phyloP scores from a whole-genome alignment of 2,113 vertebrate species.

The Nycticryphes semicollaris region DNA sequence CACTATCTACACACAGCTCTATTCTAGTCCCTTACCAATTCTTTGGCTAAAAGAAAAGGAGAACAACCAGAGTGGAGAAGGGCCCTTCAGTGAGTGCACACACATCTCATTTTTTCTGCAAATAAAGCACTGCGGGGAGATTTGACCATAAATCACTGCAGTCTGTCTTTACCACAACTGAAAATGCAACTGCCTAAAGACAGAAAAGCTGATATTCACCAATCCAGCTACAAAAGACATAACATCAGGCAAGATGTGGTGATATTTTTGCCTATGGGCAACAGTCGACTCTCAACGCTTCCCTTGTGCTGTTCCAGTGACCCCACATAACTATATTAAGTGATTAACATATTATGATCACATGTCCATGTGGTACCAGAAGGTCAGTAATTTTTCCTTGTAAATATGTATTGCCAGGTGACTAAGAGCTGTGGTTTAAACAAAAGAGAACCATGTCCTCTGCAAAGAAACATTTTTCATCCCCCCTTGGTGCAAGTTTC shows the following conservation, averaged over 20 bases:
- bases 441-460: fast-evolving
- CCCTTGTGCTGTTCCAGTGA: background rate
- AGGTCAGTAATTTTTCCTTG: background rate
- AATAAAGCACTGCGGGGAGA: background rate
- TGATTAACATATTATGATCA: background rate
- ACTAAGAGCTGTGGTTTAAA: background rate
- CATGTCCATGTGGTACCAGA: background rate
- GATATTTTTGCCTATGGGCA: background rate
- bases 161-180: background rate
- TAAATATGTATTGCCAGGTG: background rate
- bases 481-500: background rate
- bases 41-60: background rate
- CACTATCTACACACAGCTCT: background rate
- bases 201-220: background rate
- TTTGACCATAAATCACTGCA: background rate
- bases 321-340: background rate
- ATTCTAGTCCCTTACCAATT: background rate
- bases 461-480: background rate
- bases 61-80: background rate
- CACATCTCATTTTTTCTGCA: background rate
- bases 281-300: background rate
- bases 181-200: background rate
- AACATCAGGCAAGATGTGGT: background rate
- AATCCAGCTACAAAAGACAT: background rate
- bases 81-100: background rate